A percentile compares a stretch with the other conserved stretches of the same genome.
phyloP scores from a whole-genome alignment of 2,797 vertebrate genomes.

The Odontamblyopus rebecca region DNA sequence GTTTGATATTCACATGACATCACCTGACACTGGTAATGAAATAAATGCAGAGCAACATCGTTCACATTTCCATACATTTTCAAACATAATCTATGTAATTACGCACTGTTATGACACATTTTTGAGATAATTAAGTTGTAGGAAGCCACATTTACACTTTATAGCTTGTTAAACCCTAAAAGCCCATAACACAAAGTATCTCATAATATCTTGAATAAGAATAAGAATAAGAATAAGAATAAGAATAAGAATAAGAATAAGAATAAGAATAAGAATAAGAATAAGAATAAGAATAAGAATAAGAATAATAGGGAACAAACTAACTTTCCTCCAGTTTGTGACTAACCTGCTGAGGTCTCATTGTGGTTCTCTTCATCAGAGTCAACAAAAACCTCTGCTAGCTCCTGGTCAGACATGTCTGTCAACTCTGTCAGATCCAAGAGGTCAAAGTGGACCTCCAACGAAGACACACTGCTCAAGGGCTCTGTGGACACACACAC shows the following conservation, averaged over 20 bases:
- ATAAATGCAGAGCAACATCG: not conserved
- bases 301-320: not conserved
- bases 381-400: constrained; percentile 93
- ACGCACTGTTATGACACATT: not conserved
- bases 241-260: no score
- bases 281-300: no score
- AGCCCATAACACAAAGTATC: not conserved
- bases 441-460: constrained; percentile 98
- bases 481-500: constrained; percentile 79
- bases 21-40: not conserved
- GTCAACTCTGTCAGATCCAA: constrained; percentile 95
- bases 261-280: no score
- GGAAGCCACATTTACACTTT: constrained; percentile 4
- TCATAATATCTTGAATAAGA: not conserved
- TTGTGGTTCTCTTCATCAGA: constrained; percentile 92
- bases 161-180: constrained; percentile 17
- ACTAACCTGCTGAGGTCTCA: constrained; percentile 84
- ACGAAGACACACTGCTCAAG: constrained; percentile 94
- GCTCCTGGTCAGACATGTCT: constrained; percentile 97
- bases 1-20: constrained; percentile 16
- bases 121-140: not conserved
- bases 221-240: not conserved
- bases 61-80: no score
- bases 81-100: not conserved
- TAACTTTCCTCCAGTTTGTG: not conserved